phyloP scores from a whole-genome alignment of 2,113 vertebrate species.

The Fregata magnificens region DNA sequence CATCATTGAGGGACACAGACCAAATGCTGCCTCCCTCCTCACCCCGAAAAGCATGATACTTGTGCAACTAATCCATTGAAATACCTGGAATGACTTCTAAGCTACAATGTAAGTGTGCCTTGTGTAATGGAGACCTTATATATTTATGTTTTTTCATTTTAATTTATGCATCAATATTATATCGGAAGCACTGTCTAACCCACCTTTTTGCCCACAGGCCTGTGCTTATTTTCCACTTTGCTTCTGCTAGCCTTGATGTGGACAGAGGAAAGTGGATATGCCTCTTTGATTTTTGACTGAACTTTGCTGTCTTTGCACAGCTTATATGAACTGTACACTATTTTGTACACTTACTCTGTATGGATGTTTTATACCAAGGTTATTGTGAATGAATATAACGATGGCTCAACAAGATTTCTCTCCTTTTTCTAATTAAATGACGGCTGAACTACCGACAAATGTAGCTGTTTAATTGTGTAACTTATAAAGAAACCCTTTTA shows the following conservation, averaged over 20 bases:
- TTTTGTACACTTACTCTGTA: conserved; percentile 77
- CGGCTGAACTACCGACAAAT: conserved; percentile 39
- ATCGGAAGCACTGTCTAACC: background rate
- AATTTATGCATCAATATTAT: background rate
- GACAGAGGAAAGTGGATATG: conserved; percentile 28
- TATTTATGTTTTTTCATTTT: background rate
- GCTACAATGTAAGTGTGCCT: background rate
- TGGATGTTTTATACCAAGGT: conserved; percentile 81
- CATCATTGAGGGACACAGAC: background rate
- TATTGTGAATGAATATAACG: conserved; percentile 67
- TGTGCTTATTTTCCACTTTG: background rate
- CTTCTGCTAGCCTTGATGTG: background rate
- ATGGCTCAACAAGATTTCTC: conserved; percentile 15
- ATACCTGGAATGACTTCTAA: background rate
- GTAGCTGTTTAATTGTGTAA: conserved; percentile 75
- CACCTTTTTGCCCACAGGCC: background rate
- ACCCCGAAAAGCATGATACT: rapidly evolving
- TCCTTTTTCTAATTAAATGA: conserved; percentile 3
- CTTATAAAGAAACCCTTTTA: conserved; percentile 80
- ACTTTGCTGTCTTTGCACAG: conserved; percentile 79
- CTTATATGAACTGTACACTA: conserved; percentile 76
- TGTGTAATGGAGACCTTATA: background rate
- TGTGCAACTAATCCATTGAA: background rate
- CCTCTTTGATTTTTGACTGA: conserved; percentile 69
- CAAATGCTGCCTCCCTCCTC: background rate